These are phyloP conservation scores for Lates japonicus DNA, from an alignment of 2,797 vertebrate species.

Conservation along the genomic window DNA sequence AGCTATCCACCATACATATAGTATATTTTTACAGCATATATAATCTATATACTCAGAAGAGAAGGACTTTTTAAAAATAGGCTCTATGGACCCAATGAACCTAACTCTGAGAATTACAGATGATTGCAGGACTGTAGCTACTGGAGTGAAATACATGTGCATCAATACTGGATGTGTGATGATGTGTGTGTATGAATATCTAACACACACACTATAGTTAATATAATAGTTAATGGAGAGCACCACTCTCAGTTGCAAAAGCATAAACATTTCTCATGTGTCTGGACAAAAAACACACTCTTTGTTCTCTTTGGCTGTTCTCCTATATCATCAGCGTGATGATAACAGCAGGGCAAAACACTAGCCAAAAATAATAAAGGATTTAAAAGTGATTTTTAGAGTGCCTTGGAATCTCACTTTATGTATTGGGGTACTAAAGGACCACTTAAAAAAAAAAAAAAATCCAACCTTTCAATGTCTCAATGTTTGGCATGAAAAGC, in stretches of 20 bases:
- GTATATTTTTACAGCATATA: constrained; percentile 17
- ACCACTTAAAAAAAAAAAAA: neutral
- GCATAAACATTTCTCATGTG: constrained; percentile 9
- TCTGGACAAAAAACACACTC: constrained; percentile 4
- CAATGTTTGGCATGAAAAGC: constrained; percentile 30
- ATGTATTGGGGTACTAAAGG: constrained; percentile 18
- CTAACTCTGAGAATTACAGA: constrained; percentile 8
- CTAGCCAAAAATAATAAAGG: constrained; percentile 34
- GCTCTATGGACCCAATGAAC: constrained; percentile 20
- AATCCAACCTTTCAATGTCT: neutral
- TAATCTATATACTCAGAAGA: constrained; percentile 29
- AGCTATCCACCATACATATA: constrained; percentile 5
- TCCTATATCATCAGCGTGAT: constrained; percentile 24
- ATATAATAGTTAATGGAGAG: constrained; percentile 3
- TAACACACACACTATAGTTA: neutral
- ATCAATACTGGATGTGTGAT: constrained; percentile 13
- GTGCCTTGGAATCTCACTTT: constrained; percentile 16
- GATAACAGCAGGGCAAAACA: constrained; percentile 28
- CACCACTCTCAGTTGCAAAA: constrained; percentile 17
- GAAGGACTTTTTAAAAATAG: constrained; percentile 37
- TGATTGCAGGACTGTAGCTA: neutral
- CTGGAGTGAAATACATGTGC: neutral
- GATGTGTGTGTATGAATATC: constrained; percentile 13
- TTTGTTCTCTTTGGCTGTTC: too few relatives aligned
- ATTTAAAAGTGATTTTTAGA: constrained; percentile 33